These are phyloP conservation scores for Spisula subtruncata DNA, from an alignment of 2,888 invertebrate species.

Conservation along the genomic window DNA sequence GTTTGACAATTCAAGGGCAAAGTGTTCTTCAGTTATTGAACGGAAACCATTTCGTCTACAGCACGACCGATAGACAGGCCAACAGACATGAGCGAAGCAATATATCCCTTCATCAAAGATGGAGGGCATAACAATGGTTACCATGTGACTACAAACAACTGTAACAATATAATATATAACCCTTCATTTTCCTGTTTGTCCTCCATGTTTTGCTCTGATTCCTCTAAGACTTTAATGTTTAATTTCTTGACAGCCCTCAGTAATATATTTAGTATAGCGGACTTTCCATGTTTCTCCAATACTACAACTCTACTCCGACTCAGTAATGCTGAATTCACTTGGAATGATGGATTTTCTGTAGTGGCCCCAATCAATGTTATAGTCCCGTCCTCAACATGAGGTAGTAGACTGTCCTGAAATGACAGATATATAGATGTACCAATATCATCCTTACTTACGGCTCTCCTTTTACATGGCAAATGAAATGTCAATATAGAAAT, in stretches of 20 bases:
- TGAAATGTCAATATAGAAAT: no score
- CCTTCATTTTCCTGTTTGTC: slow-evolving; percentile 21
- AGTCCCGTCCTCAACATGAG: slow-evolving; percentile 94
- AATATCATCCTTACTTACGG: no score
- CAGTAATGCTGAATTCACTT: slow-evolving; percentile 93
- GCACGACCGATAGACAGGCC: no score
- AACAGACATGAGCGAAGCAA: no score
- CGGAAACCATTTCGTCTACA: no score
- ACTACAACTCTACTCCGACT: slow-evolving; percentile 93
- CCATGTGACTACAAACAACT: no score
- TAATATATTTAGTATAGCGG: slow-evolving; percentile 91
- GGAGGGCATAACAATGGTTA: no score
- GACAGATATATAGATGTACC: background rate
- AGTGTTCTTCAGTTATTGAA: no score
- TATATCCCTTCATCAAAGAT: no score
- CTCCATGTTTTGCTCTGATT: background rate
- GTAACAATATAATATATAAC: background rate
- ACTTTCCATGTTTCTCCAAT: slow-evolving; percentile 90
- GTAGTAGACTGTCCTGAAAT: slow-evolving; percentile 91
- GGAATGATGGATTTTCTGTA: slow-evolving; percentile 96
- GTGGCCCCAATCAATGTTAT: slow-evolving; percentile 94
- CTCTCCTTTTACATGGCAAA: no score
- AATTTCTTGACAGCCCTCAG: slow-evolving; percentile 89
- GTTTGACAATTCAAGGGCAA: no score
- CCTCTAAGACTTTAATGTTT: slow-evolving; percentile 77